Evolutionary conservation across 2,113 vertebrate genomes (phyloP).

Genomic region (Galemys pyrenaicus): DNA sequence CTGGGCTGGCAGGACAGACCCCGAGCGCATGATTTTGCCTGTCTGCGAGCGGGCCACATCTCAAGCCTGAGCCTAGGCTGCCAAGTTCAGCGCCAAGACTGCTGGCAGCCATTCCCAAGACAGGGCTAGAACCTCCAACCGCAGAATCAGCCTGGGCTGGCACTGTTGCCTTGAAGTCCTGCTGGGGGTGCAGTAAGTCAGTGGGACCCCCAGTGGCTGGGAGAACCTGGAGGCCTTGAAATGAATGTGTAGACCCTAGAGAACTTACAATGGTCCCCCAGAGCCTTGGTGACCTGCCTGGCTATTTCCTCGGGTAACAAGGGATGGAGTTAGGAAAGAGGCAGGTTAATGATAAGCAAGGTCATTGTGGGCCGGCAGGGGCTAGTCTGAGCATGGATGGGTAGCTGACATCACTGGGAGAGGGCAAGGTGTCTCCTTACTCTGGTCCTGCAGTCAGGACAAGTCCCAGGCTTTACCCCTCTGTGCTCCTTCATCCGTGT

Average conservation of each 20-base stretch:
- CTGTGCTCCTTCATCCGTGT: neutral
- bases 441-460: neutral
- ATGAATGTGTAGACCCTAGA: neutral
- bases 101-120: neutral
- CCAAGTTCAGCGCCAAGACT: neutral
- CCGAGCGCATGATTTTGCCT: accelerated
- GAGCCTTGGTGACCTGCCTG: neutral
- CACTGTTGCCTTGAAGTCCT: neutral
- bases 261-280: neutral
- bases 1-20: neutral
- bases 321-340: neutral
- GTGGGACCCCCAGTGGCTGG: neutral
- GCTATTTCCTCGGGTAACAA: neutral
- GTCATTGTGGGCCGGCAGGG: neutral
- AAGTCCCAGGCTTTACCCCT: neutral
- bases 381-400: neutral
- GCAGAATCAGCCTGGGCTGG: neutral
- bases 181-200: neutral
- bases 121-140: accelerated
- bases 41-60: neutral
- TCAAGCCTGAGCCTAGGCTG: neutral
- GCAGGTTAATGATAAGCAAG: neutral
- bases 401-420: neutral
- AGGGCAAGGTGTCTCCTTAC: neutral
- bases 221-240: neutral